Conservation (phyloP, 2,113 vertebrate species). For the Falco punctatus region DNA sequence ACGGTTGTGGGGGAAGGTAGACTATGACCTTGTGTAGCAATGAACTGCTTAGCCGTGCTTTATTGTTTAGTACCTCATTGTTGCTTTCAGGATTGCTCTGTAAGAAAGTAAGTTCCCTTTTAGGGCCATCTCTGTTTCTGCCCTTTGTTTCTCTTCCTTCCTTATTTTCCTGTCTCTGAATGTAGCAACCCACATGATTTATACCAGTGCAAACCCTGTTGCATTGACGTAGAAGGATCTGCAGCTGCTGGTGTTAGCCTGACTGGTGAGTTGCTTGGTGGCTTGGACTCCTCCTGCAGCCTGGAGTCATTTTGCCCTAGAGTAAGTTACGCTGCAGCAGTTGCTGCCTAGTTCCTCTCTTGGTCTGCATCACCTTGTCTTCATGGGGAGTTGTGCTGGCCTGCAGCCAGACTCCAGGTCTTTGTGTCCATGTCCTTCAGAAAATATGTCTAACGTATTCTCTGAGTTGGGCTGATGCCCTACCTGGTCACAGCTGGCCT, state of each 20-base stretch:
- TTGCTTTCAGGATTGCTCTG: not conserved
- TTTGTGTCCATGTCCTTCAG: not conserved
- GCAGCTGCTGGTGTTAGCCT: slow-evolving; percentile 14
- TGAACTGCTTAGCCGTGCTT: not conserved
- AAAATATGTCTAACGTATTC: not conserved
- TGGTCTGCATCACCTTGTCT: not conserved
- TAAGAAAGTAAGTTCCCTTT: slow-evolving; percentile 41
- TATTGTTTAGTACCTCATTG: not conserved
- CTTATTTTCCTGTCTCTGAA: slow-evolving; percentile 35
- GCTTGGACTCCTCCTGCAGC: not conserved
- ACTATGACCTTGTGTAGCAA: slow-evolving; percentile 3
- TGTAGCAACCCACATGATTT: fast-evolving
- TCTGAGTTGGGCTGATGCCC: not conserved
- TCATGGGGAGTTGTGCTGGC: not conserved
- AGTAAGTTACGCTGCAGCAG: not conserved
- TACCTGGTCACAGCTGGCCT: not conserved
- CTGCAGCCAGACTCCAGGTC: not conserved
- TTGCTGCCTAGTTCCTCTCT: not conserved
- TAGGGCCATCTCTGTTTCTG: slow-evolving; percentile 43
- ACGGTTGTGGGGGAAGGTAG: not conserved
- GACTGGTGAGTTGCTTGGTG: not conserved
- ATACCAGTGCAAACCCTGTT: not conserved
- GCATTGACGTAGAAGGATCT: not conserved
- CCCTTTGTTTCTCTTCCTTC: slow-evolving; percentile 52
- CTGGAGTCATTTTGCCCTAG: not conserved